Percentiles rank a stretch among this genome's conserved stretches.
Evolutionary conservation across 2,888 invertebrate genomes (phyloP).

Genomic region (Spilosoma lubricipeda): DNA sequence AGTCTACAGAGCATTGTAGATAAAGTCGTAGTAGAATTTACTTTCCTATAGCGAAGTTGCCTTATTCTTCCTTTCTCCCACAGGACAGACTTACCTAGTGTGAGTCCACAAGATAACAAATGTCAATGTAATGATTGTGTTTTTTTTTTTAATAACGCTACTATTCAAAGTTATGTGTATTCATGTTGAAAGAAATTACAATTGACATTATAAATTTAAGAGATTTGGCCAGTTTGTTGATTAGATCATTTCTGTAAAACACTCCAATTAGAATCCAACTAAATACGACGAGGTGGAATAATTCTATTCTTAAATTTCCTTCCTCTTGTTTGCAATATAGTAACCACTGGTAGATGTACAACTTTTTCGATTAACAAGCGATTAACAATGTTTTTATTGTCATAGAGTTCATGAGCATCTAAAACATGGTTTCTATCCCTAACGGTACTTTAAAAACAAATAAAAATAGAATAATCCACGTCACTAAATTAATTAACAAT

Average conservation of each 20-base stretch:
- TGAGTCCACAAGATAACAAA: no score
- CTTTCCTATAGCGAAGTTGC: no score
- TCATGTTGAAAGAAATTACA: no score
- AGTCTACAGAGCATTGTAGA: no score
- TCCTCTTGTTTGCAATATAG: neutral
- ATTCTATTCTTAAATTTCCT: neutral
- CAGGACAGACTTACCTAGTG: no score
- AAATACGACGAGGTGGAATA: neutral
- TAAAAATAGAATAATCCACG: slow-evolving; percentile 44
- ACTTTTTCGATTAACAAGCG: neutral
- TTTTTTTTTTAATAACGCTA: no score
- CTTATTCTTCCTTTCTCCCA: no score
- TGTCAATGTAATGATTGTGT: no score
- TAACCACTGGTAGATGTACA: neutral
- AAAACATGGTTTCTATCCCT: slow-evolving; percentile 31
- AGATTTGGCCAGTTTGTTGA: neutral
- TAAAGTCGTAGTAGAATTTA: no score
- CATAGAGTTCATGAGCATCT: neutral
- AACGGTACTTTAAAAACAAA: slow-evolving; percentile 27
- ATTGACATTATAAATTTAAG: no score
- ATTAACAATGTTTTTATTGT: neutral
- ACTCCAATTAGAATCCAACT: neutral
- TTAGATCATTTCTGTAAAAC: neutral
- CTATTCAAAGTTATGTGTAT: no score
- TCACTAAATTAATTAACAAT: slow-evolving; percentile 42